These are phyloP conservation scores for Linepithema humile DNA, from an alignment of 1,140 invertebrate genomes.

Conservation along the genomic window DNA sequence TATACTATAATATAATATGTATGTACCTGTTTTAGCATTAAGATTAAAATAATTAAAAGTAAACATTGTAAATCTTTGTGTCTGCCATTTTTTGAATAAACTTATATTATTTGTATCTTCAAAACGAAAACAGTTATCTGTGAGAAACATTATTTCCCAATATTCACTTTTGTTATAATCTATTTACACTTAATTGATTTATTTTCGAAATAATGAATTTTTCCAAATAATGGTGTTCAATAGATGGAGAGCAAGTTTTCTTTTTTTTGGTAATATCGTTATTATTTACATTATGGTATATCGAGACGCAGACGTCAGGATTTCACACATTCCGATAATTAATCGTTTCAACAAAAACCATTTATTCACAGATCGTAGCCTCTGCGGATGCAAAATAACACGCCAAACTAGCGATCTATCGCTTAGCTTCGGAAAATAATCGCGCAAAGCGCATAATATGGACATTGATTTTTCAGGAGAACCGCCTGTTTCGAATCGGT, in stretches of 20 bases:
- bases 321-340: conserved; percentile 50
- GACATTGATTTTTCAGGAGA: conserved; percentile 37
- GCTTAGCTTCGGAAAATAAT: conserved; percentile 55
- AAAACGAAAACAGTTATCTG: too few relatives aligned
- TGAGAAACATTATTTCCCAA: too few relatives aligned
- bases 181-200: too few relatives aligned
- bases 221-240: conserved; percentile 18
- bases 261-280: conserved; percentile 44
- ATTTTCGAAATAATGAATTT: not conserved
- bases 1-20: conserved; percentile 12
- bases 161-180: too few relatives aligned
- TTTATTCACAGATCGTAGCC: conserved; percentile 55
- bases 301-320: conserved; percentile 46
- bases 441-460: conserved; percentile 47
- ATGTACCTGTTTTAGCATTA: not conserved
- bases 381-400: conserved; percentile 56
- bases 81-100: conserved; percentile 6
- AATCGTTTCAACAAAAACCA: conserved; percentile 57
- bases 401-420: conserved; percentile 57
- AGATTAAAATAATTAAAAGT: conserved; percentile 9
- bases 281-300: conserved; percentile 55
- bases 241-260: conserved; percentile 10
- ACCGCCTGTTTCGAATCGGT: conserved; percentile 46
- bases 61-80: not conserved
- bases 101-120: too few relatives aligned